phyloP scores from a whole-genome alignment of 92 coral and sea anemone genomes.

The Porites divaricata region DNA sequence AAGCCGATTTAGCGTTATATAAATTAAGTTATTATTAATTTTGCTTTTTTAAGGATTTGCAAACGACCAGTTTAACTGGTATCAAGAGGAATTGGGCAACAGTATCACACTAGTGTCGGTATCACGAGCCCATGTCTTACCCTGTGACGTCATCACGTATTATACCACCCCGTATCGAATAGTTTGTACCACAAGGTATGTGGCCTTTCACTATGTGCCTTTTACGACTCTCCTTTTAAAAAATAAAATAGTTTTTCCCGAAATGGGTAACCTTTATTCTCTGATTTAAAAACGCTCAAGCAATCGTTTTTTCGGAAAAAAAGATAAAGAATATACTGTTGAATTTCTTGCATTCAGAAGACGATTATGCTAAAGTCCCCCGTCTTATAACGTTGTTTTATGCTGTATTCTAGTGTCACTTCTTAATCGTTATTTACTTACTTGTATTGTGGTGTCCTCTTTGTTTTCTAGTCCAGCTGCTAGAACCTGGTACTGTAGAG shows the following conservation, averaged over 20 bases:
- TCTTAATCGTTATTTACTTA: too few species aligned
- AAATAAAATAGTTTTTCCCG: neutral
- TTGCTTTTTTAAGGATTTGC: slow-evolving; percentile 71
- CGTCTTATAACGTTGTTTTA: too few species aligned
- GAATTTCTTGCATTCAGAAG: too few species aligned
- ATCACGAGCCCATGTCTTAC: slow-evolving; percentile 66
- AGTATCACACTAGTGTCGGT: slow-evolving; percentile 67
- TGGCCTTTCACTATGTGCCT: neutral
- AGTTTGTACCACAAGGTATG: slow-evolving; percentile 81
- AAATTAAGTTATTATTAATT: too few species aligned
- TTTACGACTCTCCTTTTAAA: neutral
- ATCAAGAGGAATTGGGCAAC: slow-evolving; percentile 76
- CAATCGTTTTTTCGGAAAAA: too few species aligned
- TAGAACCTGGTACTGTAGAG: too few species aligned
- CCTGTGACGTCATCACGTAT: slow-evolving; percentile 81
- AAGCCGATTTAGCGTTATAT: too few species aligned
- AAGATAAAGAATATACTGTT: too few species aligned
- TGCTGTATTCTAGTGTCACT: too few species aligned
- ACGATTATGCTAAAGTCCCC: too few species aligned
- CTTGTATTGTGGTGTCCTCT: too few species aligned
- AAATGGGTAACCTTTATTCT: neutral
- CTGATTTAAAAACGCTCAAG: neutral
- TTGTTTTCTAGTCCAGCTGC: too few species aligned
- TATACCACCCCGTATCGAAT: slow-evolving; percentile 72
- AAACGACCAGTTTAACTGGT: slow-evolving; percentile 72